phyloP scores from a whole-genome alignment of 1,140 invertebrate genomes.

The Aradophagus sp. region DNA sequence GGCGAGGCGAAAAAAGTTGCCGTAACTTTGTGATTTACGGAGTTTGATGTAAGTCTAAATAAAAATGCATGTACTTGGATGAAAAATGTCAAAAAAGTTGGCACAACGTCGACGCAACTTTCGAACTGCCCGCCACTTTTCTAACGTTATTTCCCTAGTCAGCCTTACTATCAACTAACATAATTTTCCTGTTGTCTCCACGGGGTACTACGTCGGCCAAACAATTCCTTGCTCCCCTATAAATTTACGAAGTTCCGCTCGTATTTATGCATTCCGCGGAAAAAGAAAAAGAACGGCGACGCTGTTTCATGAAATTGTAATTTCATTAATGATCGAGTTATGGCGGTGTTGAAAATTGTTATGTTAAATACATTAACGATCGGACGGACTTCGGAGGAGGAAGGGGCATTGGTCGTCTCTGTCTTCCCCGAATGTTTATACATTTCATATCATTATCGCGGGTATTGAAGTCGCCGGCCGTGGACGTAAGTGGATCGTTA shows the following conservation, averaged over 20 bases:
- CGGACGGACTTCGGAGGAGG: background rate
- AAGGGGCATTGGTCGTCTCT: slow-evolving; percentile 22
- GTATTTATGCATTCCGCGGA: slow-evolving; percentile 9
- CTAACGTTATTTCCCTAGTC: slow-evolving; percentile 54
- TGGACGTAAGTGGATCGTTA: slow-evolving; percentile 54
- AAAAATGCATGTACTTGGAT: slow-evolving; percentile 54
- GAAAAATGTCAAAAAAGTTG: slow-evolving; percentile 53
- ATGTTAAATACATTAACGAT: slow-evolving; percentile 23
- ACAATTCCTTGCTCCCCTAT: slow-evolving; percentile 35
- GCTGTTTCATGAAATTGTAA: slow-evolving; percentile 20
- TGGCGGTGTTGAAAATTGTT: slow-evolving; percentile 17
- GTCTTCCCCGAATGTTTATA: slow-evolving; percentile 34
- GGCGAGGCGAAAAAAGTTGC: slow-evolving; percentile 2
- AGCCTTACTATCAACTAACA: slow-evolving; percentile 49
- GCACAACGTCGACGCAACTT: slow-evolving; percentile 37
- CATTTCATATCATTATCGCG: slow-evolving; percentile 48
- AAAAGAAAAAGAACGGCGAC: slow-evolving; percentile 2
- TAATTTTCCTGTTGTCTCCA: slow-evolving; percentile 42
- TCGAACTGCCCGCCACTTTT: slow-evolving; percentile 40
- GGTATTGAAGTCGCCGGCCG: slow-evolving; percentile 50
- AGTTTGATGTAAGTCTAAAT: slow-evolving; percentile 56
- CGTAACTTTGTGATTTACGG: slow-evolving; percentile 45
- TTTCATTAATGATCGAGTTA: slow-evolving; percentile 25
- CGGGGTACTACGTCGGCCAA: slow-evolving; percentile 36
- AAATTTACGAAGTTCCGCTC: slow-evolving; percentile 32